Evolutionary conservation across 2,113 vertebrate genomes (phyloP).

Genomic region (Brachionichthys hirsutus): DNA sequence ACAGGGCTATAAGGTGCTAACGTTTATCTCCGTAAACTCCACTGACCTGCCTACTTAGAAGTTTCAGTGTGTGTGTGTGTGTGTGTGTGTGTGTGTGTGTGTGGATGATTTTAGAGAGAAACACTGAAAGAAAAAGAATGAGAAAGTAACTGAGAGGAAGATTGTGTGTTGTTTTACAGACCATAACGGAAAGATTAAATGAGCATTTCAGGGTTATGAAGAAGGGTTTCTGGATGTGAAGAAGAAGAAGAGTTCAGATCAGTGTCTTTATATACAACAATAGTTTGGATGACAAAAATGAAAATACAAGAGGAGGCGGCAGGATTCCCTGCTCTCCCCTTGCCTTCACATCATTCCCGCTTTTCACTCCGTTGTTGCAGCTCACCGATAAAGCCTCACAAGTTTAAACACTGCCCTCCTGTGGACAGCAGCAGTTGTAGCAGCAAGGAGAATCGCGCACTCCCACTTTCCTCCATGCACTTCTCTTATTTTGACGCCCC

Average conservation of each 20-base stretch:
- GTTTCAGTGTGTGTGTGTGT: conserved; percentile 45
- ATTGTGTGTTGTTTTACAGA: conserved; percentile 22
- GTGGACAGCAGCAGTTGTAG: conserved; percentile 64
- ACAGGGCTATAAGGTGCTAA: conserved; percentile 73
- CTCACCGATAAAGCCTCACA: conserved; percentile 44
- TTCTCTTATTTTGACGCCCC: conserved; percentile 11
- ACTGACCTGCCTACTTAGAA: conserved; percentile 35
- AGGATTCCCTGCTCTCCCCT: conserved; percentile 19
- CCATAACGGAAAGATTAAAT: conserved; percentile 24
- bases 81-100: conserved; percentile 21
- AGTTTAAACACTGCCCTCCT: conserved; percentile 45
- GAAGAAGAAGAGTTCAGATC: conserved; percentile 56
- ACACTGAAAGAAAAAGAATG: neutral
- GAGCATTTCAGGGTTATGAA: conserved; percentile 37
- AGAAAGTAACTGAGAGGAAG: neutral
- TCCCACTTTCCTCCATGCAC: conserved; percentile 53
- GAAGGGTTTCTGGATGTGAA: conserved; percentile 62
- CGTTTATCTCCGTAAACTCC: conserved; percentile 64
- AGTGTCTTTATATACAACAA: conserved; percentile 27
- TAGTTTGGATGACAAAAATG: conserved; percentile 31
- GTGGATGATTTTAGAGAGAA: conserved; percentile 2
- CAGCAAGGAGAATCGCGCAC: conserved; percentile 60
- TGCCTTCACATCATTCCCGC: conserved; percentile 16
- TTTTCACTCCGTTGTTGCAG: conserved; percentile 26
- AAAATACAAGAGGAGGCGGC: conserved; percentile 13